These are phyloP conservation scores for Saccostrea glomerata DNA, from an alignment of 1,140 invertebrate species.

Conservation along the genomic window DNA sequence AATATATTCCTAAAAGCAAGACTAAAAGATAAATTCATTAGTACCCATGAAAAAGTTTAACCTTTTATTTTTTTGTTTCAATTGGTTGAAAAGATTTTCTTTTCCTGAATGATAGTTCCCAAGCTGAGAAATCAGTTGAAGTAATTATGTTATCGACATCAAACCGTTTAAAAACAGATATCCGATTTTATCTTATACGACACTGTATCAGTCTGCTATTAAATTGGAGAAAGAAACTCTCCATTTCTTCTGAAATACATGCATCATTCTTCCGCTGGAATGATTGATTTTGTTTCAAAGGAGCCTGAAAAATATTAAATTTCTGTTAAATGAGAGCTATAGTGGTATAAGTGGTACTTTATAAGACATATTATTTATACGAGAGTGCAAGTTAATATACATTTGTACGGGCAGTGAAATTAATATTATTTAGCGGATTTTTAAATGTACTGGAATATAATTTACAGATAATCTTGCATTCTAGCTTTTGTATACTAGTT, in stretches of 20 bases:
- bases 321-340: not conserved
- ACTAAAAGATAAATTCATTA: too few relatives aligned
- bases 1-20: too few relatives aligned
- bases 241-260: not conserved
- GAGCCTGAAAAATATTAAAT: not conserved
- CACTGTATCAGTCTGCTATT: slow-evolving; percentile 20
- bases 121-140: not conserved
- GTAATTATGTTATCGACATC: slow-evolving; percentile 32
- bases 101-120: slow-evolving; percentile 22
- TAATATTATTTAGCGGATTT: too few relatives aligned
- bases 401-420: too few relatives aligned
- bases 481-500: too few relatives aligned
- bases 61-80: not conserved
- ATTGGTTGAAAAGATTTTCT: not conserved
- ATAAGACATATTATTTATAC: too few relatives aligned
- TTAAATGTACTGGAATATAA: too few relatives aligned
- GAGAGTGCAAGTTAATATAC: too few relatives aligned
- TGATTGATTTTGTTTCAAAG: not conserved
- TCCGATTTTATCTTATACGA: slow-evolving; percentile 15
- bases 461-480: too few relatives aligned
- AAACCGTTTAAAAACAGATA: slow-evolving; percentile 32
- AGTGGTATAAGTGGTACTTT: not conserved
- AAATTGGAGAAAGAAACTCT: not conserved
- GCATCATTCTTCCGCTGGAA: not conserved
- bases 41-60: too few relatives aligned